Base-by-base conservation (phyloP, 2,113 vertebrate species). In the Craseonycteris thonglongyai region DNA sequence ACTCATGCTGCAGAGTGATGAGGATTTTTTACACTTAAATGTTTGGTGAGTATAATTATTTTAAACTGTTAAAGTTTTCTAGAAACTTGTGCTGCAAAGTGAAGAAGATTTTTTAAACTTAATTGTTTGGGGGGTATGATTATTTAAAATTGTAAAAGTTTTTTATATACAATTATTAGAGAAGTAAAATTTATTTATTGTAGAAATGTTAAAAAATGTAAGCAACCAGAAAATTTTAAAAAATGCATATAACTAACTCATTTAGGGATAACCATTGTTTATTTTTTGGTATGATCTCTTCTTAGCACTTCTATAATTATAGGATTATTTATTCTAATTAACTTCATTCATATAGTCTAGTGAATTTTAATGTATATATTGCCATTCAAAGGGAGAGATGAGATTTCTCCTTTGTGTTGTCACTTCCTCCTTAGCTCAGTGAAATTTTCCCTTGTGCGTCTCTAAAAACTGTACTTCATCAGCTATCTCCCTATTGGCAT, bases 321-420 rank as follows among this genome's bases (percentile, higher is more conserved):
- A 83, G 4, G 15, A 42, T 63, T 89, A 56, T n/a, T 93, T 79
- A 40, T 86, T 81, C 38, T 89, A 75, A 86, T 65, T 26, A 86
- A 93, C 22, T 58, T 61, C 56, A 19, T 21, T 68, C 33, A 82
- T 10, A 38, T 9, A 68, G 1, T 19, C 24, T 58, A 88, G 24
- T 63, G 42, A 82, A 72, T 74, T 93, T 96, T 68, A 74, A 89
- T 78, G 86, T 87, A 92, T 4, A 80, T 56, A 69, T 38, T 95
- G 49, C 49, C 54, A 68, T 51, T 95, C 18, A 59, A 69, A 89
- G 14, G 28, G 18, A 51, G 18, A 47, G 15, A 63, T 54, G 26
- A 63, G 30, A 59, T 84, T 90, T 74, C 40, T 69, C 54, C 59
- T 74, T 54, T 40, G 35, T 56, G 45, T 24, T 61, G 15, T 80